These are phyloP conservation scores for Etheostoma perlongum DNA, from an alignment of 2,797 vertebrate genomes.

Conservation along the genomic window DNA sequence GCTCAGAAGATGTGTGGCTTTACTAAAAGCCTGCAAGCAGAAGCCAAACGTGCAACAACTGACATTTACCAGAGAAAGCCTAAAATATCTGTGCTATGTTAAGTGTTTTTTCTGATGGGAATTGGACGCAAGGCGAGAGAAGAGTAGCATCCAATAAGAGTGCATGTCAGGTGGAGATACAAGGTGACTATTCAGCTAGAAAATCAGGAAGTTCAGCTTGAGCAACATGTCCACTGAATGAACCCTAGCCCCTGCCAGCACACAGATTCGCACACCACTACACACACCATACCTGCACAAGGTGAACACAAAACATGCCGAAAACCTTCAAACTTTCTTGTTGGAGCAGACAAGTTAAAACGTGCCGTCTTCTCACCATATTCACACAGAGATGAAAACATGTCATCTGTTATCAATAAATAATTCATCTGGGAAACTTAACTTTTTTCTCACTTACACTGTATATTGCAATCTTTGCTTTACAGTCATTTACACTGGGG, in stretches of 20 bases:
- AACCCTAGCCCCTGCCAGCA: conserved; percentile 59
- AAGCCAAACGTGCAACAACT: conserved; percentile 31
- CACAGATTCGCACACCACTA: background rate
- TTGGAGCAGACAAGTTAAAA: conserved; percentile 61
- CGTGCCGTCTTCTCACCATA: conserved; percentile 43
- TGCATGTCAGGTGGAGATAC: conserved; percentile 39
- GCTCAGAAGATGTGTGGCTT: conserved; percentile 45
- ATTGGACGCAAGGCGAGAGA: background rate
- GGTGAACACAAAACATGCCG: conserved; percentile 37
- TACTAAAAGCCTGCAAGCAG: conserved; percentile 23
- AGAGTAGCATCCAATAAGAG: conserved; percentile 33
- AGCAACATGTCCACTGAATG: conserved; percentile 66
- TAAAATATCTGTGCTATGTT: conserved; percentile 11
- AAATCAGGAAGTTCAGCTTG: conserved; percentile 79
- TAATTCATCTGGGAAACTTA: conserved; percentile 56
- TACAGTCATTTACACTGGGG: conserved; percentile 2
- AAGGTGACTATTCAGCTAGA: conserved; percentile 65
- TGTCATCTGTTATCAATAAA: conserved; percentile 61
- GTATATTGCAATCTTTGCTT: conserved; percentile 17
- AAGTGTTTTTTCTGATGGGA: conserved; percentile 7
- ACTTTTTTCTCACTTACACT: conserved; percentile 24
- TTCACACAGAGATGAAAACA: conserved; percentile 48
- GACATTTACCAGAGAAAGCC: conserved; percentile 31
- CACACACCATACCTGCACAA: conserved; percentile 8
- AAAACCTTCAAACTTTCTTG: conserved; percentile 29